These are phyloP conservation scores for Pantala flavescens DNA, from an alignment of 1,140 invertebrate genomes.

Conservation along the genomic window DNA sequence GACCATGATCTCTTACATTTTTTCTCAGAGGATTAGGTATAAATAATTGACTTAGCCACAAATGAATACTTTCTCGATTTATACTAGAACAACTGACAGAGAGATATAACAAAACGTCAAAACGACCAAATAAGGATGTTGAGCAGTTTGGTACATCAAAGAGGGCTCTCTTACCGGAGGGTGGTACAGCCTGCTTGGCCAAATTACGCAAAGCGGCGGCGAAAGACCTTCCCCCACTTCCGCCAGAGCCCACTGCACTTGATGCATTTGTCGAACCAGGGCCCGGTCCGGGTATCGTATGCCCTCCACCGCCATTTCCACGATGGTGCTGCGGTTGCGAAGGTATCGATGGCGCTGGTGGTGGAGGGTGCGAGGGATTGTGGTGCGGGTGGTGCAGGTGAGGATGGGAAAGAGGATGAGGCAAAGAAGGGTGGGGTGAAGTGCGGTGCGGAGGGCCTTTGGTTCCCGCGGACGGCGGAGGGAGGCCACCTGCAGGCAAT, in stretches of 20 bases:
- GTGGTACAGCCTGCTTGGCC: constrained; percentile 63
- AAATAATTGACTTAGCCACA: no score
- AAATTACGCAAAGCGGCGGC: constrained; percentile 67
- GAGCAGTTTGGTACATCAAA: no score
- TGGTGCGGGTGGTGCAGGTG: background rate
- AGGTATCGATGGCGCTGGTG: constrained; percentile 27
- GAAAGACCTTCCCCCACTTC: constrained; percentile 40
- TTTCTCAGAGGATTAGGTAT: no score
- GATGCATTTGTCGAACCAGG: constrained; percentile 33
- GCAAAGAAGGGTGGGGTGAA: background rate
- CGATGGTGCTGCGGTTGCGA: constrained; percentile 35
- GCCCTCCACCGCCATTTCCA: constrained; percentile 29
- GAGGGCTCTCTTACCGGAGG: background rate
- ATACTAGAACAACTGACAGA: no score
- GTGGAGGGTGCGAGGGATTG: background rate
- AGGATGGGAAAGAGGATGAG: background rate
- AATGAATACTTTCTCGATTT: no score
- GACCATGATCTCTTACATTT: no score
- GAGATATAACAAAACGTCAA: no score
- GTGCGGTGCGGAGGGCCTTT: background rate
- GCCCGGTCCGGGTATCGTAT: constrained; percentile 38
- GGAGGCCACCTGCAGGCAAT: background rate
- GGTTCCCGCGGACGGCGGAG: background rate
- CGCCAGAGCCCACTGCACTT: background rate
- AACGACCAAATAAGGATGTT: no score